A percentile compares a stretch with the other conserved stretches of the same genome.
Conservation (phyloP, 30 jellyfish, hydroid and myxozoan genomes). For the Clytia hemisphaerica region DNA sequence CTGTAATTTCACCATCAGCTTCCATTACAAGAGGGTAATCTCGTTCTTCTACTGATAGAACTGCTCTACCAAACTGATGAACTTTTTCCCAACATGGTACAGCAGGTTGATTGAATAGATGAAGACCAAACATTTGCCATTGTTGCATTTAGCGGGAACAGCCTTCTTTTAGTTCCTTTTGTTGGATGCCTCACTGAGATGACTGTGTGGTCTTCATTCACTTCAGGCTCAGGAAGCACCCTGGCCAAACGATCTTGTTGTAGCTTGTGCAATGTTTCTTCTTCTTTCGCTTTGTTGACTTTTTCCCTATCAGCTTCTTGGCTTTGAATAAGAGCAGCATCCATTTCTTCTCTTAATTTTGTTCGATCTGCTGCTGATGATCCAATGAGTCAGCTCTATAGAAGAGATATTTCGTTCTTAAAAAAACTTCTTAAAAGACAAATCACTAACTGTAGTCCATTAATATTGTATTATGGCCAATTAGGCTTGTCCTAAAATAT, state of each 20-base stretch:
- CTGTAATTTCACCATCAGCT: no score
- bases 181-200: not conserved
- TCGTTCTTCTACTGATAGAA: no score
- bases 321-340: not conserved
- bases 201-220: not conserved
- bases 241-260: not conserved
- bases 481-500: no score
- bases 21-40: no score
- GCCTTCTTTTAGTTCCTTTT: not conserved
- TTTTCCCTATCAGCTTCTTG: not conserved
- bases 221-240: not conserved
- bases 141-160: not conserved
- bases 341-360: not conserved
- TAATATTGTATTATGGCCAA: no score
- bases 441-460: no score
- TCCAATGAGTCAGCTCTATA: no score
- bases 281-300: not conserved
- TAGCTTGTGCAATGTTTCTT: not conserved
- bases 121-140: not conserved
- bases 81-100: no score
- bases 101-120: no score
- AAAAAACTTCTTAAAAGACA: no score
- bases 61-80: no score
- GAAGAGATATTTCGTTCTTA: no score
- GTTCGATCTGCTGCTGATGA: slow-evolving; percentile 1